Percentiles rank a stretch among this genome's conserved stretches.
phyloP scores from a whole-genome alignment of 2,113 vertebrate genomes.

The Sylvilagus bachmani region DNA sequence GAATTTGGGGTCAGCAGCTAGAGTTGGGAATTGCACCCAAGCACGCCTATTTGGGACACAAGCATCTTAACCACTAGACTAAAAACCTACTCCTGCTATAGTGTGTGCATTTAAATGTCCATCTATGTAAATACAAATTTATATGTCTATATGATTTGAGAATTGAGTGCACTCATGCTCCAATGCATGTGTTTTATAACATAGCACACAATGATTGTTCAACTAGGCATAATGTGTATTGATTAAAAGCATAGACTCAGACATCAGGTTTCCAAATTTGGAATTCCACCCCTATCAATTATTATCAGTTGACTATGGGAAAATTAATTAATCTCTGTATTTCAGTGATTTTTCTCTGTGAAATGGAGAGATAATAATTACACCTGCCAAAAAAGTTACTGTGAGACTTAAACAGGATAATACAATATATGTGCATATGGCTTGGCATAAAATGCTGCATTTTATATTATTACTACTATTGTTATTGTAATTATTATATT shows the following conservation, averaged over 20 bases:
- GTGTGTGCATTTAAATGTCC: slow-evolving; percentile 16
- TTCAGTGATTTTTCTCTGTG: neutral
- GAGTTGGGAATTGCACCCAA: too few species aligned
- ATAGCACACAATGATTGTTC: slow-evolving; percentile 11
- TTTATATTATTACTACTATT: neutral
- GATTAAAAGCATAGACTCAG: neutral
- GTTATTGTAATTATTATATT: neutral
- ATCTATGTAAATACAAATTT: slow-evolving; percentile 36
- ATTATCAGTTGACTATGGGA: neutral
- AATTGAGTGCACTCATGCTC: slow-evolving; percentile 25
- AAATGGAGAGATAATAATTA: neutral
- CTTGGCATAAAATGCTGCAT: neutral
- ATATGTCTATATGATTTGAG: neutral
- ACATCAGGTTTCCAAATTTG: slow-evolving; percentile 2
- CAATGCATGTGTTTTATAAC: slow-evolving; percentile 56
- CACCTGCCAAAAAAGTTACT: neutral
- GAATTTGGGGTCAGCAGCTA: too few species aligned
- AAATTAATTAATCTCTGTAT: slow-evolving; percentile 18
- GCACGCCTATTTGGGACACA: too few species aligned
- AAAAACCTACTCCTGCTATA: neutral
- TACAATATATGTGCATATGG: neutral
- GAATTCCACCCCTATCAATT: neutral
- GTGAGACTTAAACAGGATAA: neutral
- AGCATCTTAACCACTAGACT: too few species aligned
- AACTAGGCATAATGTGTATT: neutral